A percentile compares a stretch with the other conserved stretches of the same genome.
Conservation (phyloP, 2,888 invertebrate genomes). For the Venusia cambrica region DNA sequence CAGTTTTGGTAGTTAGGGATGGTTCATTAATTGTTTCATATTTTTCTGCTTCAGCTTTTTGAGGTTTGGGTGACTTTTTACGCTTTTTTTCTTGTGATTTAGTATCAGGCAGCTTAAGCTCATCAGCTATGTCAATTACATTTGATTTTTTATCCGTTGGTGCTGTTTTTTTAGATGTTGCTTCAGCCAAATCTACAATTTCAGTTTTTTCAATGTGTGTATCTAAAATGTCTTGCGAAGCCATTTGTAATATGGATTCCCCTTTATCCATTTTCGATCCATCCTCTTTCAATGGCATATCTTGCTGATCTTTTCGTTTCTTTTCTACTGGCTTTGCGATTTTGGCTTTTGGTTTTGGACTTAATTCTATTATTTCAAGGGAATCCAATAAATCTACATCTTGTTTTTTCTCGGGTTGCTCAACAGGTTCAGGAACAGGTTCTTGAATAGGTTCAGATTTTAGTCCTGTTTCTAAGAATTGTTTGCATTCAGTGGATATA, state of each 20-base stretch:
- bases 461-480: constrained; percentile 9
- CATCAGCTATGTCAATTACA: constrained; percentile 4
- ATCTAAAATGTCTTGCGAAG: constrained; percentile 1
- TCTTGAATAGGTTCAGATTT: constrained; percentile 9
- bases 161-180: constrained; percentile 5
- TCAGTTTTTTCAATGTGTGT: constrained; percentile 6
- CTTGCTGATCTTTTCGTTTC: constrained; percentile 46
- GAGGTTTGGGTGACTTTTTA: constrained; percentile 38
- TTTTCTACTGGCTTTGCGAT: constrained; percentile 65
- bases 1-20: not conserved
- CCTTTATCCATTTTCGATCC: no score
- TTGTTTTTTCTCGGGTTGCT: constrained; percentile 12
- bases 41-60: constrained; percentile 26
- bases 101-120: constrained; percentile 22
- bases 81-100: constrained; percentile 37
- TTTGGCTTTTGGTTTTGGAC: constrained; percentile 52
- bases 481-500: not conserved
- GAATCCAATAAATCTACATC: constrained; percentile 5
- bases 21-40: constrained; percentile 6
- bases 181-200: constrained; percentile 12
- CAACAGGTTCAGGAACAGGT: constrained; percentile 28
- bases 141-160: not conserved
- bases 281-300: constrained; percentile 14
- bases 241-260: constrained; percentile 9
- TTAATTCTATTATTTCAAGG: constrained; percentile 27